phyloP scores from a whole-genome alignment of 2,113 vertebrate genomes.

The Oenanthe oenanthe region DNA sequence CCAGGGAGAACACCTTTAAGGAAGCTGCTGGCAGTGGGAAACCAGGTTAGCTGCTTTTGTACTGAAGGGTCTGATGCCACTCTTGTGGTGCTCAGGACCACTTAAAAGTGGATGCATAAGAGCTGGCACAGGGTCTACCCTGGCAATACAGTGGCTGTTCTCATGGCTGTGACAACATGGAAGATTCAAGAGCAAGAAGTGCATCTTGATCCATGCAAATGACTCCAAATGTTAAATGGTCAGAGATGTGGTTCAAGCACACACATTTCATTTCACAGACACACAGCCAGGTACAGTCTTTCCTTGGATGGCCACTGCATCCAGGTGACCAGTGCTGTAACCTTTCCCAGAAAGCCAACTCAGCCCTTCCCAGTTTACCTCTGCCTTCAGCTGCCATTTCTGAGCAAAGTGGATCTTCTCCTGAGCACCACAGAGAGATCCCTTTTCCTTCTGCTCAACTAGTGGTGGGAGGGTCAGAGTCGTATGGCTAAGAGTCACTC shows the following conservation, averaged over 20 bases:
- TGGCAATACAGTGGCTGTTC: not conserved
- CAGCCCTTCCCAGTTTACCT: not conserved
- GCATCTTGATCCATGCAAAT: not conserved
- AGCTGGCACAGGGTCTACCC: not conserved
- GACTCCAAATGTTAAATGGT: not conserved
- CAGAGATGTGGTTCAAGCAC: not conserved
- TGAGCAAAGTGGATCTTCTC: not conserved
- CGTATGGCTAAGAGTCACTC: not conserved
- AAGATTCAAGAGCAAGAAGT: not conserved
- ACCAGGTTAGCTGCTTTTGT: not conserved
- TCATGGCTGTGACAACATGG: not conserved
- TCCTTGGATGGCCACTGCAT: fast-evolving
- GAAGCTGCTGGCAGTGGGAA: not conserved
- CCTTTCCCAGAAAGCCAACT: not conserved
- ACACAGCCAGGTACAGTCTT: fast-evolving
- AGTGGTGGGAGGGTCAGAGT: not conserved
- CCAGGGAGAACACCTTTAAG: not conserved
- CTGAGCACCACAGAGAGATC: not conserved
- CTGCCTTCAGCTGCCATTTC: not conserved
- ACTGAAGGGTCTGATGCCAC: not conserved
- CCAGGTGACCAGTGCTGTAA: not conserved
- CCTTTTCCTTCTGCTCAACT: not conserved
- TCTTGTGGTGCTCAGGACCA: not conserved
- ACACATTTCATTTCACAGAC: not conserved
- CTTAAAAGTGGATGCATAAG: not conserved